A percentile compares a stretch with the other conserved stretches of the same genome.
Conservation (phyloP, 2,113 vertebrate species). For the Isichthys henryi region DNA sequence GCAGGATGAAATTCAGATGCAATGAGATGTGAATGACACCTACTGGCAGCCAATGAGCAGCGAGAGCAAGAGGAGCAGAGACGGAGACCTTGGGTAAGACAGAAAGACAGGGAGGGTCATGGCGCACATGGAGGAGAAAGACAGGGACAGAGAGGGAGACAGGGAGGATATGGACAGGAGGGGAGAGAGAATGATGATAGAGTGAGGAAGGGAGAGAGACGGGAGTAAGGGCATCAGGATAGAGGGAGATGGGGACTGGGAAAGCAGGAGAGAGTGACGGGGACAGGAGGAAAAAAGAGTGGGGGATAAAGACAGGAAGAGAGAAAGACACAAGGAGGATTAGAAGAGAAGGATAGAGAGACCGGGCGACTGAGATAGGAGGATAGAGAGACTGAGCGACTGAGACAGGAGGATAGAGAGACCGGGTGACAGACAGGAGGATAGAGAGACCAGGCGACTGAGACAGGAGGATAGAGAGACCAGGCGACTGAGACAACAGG, state of each 20-base stretch:
- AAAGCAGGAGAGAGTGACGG: background rate
- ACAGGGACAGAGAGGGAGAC: background rate
- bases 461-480: no score
- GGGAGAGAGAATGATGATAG: background rate
- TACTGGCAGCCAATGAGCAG: background rate
- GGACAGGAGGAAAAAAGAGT: no score
- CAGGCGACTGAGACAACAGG: background rate
- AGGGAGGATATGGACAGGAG: background rate
- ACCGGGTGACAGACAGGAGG: no score
- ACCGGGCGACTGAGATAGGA: no score
- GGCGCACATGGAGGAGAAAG: background rate
- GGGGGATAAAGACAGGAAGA: no score
- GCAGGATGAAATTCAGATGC: constrained; percentile 13
- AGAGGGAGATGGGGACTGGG: background rate
- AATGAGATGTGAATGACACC: constrained; percentile 15
- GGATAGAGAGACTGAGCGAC: background rate
- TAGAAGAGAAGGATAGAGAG: no score
- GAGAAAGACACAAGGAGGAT: background rate
- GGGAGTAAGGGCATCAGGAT: background rate
- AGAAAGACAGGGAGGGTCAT: constrained; percentile 10
- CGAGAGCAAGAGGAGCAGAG: background rate
- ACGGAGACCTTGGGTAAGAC: background rate
- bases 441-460: no score
- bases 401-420: background rate
- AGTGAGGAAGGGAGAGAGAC: background rate